These are phyloP conservation scores for Sus cebifrons DNA, from an alignment of 2,797 vertebrate species.

Conservation along the genomic window DNA sequence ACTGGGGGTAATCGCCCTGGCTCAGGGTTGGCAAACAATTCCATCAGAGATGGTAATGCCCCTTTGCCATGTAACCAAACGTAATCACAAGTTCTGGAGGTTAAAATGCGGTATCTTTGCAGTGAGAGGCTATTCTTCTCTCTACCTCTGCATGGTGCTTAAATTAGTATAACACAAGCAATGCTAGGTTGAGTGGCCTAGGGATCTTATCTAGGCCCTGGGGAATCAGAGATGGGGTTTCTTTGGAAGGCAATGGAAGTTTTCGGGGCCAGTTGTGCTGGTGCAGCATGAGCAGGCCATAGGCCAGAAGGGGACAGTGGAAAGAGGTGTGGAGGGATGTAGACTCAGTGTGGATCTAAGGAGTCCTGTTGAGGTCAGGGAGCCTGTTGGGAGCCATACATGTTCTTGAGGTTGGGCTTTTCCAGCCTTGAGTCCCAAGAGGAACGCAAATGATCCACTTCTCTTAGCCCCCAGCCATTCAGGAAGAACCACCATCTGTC, in stretches of 20 bases:
- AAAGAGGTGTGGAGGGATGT: neutral
- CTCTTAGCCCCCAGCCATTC: neutral
- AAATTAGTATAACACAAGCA: neutral
- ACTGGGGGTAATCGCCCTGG: neutral
- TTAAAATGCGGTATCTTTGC: neutral
- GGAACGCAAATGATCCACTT: neutral
- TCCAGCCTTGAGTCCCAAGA: neutral
- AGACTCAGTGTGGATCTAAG: neutral
- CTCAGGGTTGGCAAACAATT: neutral
- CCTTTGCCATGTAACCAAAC: neutral
- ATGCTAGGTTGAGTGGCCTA: neutral
- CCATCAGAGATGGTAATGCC: neutral
- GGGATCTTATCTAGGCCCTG: neutral
- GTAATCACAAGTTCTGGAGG: neutral
- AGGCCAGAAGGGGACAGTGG: neutral
- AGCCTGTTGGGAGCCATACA: neutral
- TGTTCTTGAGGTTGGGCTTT: neutral
- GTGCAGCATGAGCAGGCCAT: neutral
- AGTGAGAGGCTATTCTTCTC: neutral
- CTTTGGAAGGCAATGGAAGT: neutral
- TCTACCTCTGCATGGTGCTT: neutral
- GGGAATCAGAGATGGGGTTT: neutral
- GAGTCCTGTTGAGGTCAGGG: neutral
- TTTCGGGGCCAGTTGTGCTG: neutral
- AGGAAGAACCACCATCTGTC: neutral